Base-by-base conservation (phyloP, 2,888 invertebrate species). In the Hypselothyrea guttata region DNA sequence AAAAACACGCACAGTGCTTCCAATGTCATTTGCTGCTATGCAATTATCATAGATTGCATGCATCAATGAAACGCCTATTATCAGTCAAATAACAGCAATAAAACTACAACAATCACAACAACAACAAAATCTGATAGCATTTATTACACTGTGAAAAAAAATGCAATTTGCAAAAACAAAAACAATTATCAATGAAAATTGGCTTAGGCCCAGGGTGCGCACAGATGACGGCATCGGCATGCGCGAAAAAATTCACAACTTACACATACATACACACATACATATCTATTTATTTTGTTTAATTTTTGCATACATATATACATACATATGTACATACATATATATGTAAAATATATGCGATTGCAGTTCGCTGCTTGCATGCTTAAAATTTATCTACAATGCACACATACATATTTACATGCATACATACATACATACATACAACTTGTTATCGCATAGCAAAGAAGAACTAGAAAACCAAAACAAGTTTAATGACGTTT, bases 401-500 rank as follows among this genome's bases (percentile, higher is more conserved):
- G 35, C 55, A 67, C 68, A 22, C 5, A 22, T 69, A 73, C 73
- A 68, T 67, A 56, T n/a, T n/a, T 69, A 60, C 72, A 72, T 60
- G 42, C 27, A 35, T 52, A 34, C 38, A 8, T 48, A 7, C 40
- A 15, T 40, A n/a, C 22, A 7, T 31, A 8, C 12, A 5, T 27
- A 82, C 82, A 75, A 81, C 84, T 84, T 83, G 86, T 84, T 82
- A 84, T 74, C 81, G 84, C 86, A 85, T 79, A 75, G 72, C 84
- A 67, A 69, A 65, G 56, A 59, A 62, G 63, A 76, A 83, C 53
- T 70, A 63, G 70, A 75, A 22, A 74, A 83, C 67, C 75, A 86
- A 86, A 86, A 87, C 87, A 77, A 82, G 86, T 87, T 86, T 86
- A 82, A 75, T 86, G 86, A 86, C 87, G 86, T 81, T 81, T 84